phyloP scores from a whole-genome alignment of 2,797 vertebrate species.

The Micromesistius poutassou region DNA sequence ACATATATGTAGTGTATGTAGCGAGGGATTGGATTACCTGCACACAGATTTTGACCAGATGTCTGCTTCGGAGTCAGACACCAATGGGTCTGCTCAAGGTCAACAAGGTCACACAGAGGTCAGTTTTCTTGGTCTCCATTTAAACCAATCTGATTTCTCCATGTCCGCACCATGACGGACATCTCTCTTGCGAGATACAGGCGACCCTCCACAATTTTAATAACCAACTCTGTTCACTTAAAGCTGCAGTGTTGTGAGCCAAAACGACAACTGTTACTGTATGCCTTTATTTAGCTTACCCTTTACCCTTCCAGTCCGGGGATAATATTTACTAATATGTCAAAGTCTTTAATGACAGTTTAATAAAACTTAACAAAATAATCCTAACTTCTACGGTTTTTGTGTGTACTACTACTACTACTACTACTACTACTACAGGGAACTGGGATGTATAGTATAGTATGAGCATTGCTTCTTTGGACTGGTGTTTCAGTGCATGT shows the following conservation, averaged over 20 bases:
- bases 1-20: background rate
- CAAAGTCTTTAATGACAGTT: no score
- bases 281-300: background rate
- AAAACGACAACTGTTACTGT: background rate
- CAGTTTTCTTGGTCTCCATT: background rate
- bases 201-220: background rate
- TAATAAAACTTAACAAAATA: no score
- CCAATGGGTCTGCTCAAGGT: background rate
- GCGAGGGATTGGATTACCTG: background rate
- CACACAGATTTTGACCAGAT: background rate
- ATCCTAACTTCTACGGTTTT: no score
- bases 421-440: no score
- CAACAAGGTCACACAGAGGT: background rate
- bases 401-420: no score
- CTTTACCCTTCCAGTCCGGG: background rate
- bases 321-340: background rate
- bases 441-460: background rate
- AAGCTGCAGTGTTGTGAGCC: background rate
- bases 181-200: background rate
- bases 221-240: background rate
- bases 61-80: background rate
- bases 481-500: background rate
- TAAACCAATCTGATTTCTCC: no score
- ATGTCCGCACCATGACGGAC: no score
- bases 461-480: background rate